Conservation (phyloP, 2,797 vertebrate species). For the Hypotaenidia okinawae region DNA sequence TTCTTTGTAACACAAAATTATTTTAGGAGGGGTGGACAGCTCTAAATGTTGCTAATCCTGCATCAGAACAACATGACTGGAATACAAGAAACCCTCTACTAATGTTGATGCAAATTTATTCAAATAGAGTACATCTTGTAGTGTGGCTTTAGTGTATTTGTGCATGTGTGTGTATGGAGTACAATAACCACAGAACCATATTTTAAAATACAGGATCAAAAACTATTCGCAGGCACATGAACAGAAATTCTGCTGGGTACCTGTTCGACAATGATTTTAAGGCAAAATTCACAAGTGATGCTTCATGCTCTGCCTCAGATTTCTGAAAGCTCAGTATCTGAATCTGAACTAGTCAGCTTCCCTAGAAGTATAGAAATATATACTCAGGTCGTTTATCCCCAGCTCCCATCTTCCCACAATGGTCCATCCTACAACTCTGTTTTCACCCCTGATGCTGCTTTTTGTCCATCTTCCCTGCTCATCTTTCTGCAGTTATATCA, state of each 20-base stretch:
- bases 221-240: fast-evolving
- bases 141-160: neutral
- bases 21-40: neutral
- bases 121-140: neutral
- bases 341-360: neutral
- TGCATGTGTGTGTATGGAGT: too few species aligned
- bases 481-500: neutral
- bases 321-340: neutral
- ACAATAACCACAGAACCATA: neutral
- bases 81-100: neutral
- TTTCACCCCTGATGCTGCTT: neutral
- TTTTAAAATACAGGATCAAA: neutral
- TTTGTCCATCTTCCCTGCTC: neutral
- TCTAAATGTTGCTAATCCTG: neutral
- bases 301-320: neutral
- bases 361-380: neutral
- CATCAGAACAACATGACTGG: neutral
- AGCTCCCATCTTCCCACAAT: neutral
- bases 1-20: neutral
- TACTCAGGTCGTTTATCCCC: neutral
- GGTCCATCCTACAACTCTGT: neutral
- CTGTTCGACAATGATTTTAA: neutral
- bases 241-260: neutral
- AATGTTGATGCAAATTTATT: neutral
- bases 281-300: neutral